Percentiles rank a stretch among this genome's conserved stretches.
These are phyloP conservation scores for Drosophila equinoxialis DNA, from an alignment of 1,140 invertebrate species.

Conservation along the genomic window DNA sequence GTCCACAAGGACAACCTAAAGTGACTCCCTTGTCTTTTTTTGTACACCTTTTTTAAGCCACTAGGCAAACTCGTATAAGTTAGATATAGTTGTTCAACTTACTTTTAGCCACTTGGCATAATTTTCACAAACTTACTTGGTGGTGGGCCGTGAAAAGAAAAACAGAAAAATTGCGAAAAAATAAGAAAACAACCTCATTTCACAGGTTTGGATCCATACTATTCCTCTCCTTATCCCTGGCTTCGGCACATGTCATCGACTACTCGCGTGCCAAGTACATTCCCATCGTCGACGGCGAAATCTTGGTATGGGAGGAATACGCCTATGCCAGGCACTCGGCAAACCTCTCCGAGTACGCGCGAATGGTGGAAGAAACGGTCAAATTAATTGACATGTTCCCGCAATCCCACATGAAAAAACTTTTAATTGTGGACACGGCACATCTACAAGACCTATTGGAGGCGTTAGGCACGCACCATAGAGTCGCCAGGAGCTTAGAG, in stretches of 20 bases:
- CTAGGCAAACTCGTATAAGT: too few relatives aligned
- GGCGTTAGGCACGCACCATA: neutral
- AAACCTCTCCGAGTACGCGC: neutral
- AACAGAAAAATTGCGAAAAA: neutral
- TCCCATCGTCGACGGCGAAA: slow-evolving; percentile 11
- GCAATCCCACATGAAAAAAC: slow-evolving; percentile 1
- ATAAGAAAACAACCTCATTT: slow-evolving; percentile 1
- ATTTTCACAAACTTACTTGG: neutral
- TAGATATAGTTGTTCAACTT: too few relatives aligned
- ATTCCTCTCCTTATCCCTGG: slow-evolving; percentile 2
- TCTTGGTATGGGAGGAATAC: neutral
- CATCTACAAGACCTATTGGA: too few relatives aligned
- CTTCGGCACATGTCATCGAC: slow-evolving; percentile 17
- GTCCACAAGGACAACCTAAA: too few relatives aligned
- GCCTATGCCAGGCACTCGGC: neutral
- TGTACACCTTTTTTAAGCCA: too few relatives aligned
- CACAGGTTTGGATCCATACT: slow-evolving; percentile 6
- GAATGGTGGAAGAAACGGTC: slow-evolving; percentile 8
- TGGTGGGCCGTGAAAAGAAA: neutral
- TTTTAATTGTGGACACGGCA: neutral
- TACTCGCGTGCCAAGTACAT: slow-evolving; percentile 21
- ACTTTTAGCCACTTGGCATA: too few relatives aligned
- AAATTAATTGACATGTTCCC: slow-evolving; percentile 9
- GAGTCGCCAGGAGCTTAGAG: neutral
- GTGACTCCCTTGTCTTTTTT: too few relatives aligned